phyloP scores from a whole-genome alignment of 2,797 vertebrate genomes.

The Molossus molossus region DNA sequence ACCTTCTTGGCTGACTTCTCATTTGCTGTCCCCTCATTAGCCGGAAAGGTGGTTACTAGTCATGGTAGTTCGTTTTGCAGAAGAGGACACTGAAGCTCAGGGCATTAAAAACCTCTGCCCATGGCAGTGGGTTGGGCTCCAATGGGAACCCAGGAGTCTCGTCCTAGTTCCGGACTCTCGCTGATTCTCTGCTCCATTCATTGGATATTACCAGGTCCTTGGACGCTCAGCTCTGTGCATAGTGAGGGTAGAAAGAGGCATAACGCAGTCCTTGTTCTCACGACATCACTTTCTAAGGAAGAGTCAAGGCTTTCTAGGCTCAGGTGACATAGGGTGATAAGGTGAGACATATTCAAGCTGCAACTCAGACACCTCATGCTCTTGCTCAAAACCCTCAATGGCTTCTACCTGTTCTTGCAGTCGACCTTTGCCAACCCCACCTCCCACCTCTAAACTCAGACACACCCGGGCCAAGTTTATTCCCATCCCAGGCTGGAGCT shows the following conservation, averaged over 20 bases:
- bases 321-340: too few relatives aligned
- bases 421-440: not conserved
- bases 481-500: not conserved
- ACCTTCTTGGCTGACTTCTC: too few relatives aligned
- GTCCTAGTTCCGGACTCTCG: fast-evolving
- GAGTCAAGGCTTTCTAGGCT: not conserved
- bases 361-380: not conserved
- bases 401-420: fast-evolving
- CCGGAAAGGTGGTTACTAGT: fast-evolving
- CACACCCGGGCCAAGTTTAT: not conserved
- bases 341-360: not conserved
- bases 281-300: fast-evolving
- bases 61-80: not conserved
- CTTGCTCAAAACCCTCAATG: not conserved
- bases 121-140: fast-evolving
- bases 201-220: not conserved
- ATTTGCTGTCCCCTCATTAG: not conserved
- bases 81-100: not conserved
- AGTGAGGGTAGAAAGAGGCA: not conserved
- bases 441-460: not conserved
- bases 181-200: not conserved
- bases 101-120: not conserved
- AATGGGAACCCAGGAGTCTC: fast-evolving
- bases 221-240: not conserved
- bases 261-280: fast-evolving